Base-by-base conservation (phyloP, 1,140 invertebrate species). In the Liolophura sinensis region DNA sequence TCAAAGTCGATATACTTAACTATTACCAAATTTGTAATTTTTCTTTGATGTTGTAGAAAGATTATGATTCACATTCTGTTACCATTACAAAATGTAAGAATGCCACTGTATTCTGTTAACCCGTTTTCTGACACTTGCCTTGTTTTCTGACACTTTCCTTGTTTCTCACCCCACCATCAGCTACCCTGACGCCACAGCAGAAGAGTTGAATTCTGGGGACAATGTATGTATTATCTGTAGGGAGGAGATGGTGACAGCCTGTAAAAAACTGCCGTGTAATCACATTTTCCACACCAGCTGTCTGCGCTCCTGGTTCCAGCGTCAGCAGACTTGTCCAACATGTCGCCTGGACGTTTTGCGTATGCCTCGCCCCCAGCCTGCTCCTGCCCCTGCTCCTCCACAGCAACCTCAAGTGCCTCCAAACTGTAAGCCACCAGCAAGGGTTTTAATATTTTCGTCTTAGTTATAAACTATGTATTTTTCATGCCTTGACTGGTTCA, bases 161-260 rank as follows among this genome's bases (percentile, higher is more conserved):
- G 51, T 40, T 40, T 62, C 61, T n/a, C n/a, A n/a, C n/a, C n/a
- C n/a, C n/a, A 25, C 40, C 62, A 62, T 51, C 73, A 87, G 87
- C 24, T 87, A 98, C 87, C 96, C 97, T 3, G 93, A 99, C 86
- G 97, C 96, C 7, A 98, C 96, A 1, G 85, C 90, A 6, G 96
- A 97, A 81, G 97, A 99, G 84, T 85, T 99, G 24, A 89, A 90
- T n/a, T 90, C 92, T 48, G 93, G 93, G 7, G 97, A 99, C 85
- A 98, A 97, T 84, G 97, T 98, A 55, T 99, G 98, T 85, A 99
- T 99, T 73, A 99, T 99, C 76, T 99, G 98, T 80, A 88, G 96
- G 62, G 96, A 96, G 85, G 92, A 96, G 83, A 96, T 96, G 93
- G 84, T 88, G 51, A 87, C 87, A 69, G 71, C 69, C 59, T 79